Evolutionary conservation across 2,888 invertebrate species (phyloP).

Genomic region (Stomorhina lunata): DNA sequence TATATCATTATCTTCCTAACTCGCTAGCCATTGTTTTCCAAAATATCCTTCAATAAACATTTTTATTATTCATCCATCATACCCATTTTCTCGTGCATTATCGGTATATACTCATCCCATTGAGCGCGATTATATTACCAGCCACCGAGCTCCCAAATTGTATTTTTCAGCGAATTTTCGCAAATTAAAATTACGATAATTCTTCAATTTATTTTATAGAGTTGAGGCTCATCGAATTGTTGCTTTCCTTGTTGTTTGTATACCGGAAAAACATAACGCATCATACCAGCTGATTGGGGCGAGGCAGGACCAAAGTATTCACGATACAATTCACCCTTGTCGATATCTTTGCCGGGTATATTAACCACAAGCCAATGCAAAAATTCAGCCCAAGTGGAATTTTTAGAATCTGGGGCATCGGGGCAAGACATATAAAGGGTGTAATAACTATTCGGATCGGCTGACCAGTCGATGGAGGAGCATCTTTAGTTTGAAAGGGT

Average conservation of each 20-base stretch:
- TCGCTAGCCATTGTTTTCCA: neutral
- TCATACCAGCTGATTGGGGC: slow-evolving; percentile 86
- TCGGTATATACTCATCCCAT: slow-evolving; percentile 84
- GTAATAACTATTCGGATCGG: slow-evolving; percentile 70
- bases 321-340: slow-evolving; percentile 86
- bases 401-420: slow-evolving; percentile 90
- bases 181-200: slow-evolving; percentile 79
- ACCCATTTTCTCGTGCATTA: slow-evolving; percentile 72
- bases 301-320: slow-evolving; percentile 92
- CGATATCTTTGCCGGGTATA: slow-evolving; percentile 86
- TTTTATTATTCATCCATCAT: slow-evolving; percentile 34
- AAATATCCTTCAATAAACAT: neutral
- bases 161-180: slow-evolving; percentile 82
- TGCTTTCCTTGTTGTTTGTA: slow-evolving; percentile 85
- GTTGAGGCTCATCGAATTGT: slow-evolving; percentile 81
- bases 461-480: slow-evolving; percentile 73
- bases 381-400: slow-evolving; percentile 90
- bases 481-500: slow-evolving; percentile 81
- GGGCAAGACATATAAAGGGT: slow-evolving; percentile 82
- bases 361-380: slow-evolving; percentile 96
- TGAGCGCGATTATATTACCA: slow-evolving; percentile 89
- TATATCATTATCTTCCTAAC: neutral
- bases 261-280: slow-evolving; percentile 88
- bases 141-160: slow-evolving; percentile 87
- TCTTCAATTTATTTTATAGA: slow-evolving; percentile 74